Evolutionary conservation across 2,797 vertebrate genomes (phyloP).

Genomic region (Echeneis naucrates): DNA sequence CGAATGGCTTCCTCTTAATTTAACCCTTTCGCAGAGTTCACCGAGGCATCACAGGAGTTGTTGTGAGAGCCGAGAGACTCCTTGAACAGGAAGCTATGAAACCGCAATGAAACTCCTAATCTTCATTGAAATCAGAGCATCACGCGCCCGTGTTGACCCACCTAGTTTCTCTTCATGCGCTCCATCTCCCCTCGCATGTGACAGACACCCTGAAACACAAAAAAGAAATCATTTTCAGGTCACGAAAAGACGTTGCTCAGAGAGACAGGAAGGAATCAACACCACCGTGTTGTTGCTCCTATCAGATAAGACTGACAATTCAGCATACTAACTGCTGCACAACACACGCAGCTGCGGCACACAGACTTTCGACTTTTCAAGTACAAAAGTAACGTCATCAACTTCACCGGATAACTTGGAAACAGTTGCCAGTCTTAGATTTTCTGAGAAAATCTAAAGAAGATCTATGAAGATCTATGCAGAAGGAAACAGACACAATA

Average conservation of each 20-base stretch:
- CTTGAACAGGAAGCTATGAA: neutral
- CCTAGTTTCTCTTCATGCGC: conserved; percentile 52
- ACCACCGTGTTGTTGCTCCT: neutral
- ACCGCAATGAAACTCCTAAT: neutral
- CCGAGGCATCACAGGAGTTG: neutral
- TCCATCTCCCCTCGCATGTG: conserved; percentile 66
- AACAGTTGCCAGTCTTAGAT: neutral
- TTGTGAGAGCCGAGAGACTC: neutral
- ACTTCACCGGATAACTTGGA: neutral
- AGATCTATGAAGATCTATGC: no score
- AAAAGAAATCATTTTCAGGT: neutral
- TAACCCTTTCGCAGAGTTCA: neutral
- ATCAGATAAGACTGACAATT: conserved; percentile 47
- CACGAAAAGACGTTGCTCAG: conserved; percentile 1
- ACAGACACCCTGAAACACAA: conserved; percentile 71
- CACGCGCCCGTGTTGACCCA: conserved; percentile 33
- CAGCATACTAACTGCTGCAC: neutral
- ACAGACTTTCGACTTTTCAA: neutral
- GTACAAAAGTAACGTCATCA: neutral
- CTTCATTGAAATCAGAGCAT: neutral
- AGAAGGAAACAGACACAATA: neutral
- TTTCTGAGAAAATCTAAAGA: no score
- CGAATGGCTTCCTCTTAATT: neutral
- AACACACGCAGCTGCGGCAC: neutral
- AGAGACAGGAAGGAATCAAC: conserved; percentile 46